Conservation (phyloP, 2,113 vertebrate genomes). For the Mola mola region DNA sequence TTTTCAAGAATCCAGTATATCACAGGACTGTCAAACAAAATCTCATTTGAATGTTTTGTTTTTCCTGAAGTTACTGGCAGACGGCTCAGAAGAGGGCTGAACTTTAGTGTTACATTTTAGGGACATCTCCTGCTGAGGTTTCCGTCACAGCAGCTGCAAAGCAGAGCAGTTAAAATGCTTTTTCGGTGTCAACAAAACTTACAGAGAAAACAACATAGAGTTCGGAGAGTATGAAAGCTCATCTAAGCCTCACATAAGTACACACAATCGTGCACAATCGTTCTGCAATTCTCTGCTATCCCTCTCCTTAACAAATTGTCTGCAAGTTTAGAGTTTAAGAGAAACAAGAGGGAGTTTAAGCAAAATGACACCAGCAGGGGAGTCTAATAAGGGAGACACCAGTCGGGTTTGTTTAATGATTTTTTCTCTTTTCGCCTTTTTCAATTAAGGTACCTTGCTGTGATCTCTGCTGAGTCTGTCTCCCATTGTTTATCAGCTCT, state of each 20-base stretch:
- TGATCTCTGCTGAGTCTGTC: slow-evolving; percentile 63
- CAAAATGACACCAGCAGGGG: slow-evolving; percentile 69
- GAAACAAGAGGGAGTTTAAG: slow-evolving; percentile 74
- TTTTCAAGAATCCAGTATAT: slow-evolving; percentile 32
- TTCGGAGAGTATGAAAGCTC: background rate
- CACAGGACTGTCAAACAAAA: slow-evolving; percentile 24
- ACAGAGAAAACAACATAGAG: slow-evolving; percentile 7
- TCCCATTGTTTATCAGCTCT: slow-evolving; percentile 25
- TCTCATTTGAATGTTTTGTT: slow-evolving; percentile 4
- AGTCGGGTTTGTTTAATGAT: slow-evolving; percentile 79
- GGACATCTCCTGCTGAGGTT: slow-evolving; percentile 16
- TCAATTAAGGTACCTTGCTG: slow-evolving; percentile 72
- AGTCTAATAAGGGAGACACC: slow-evolving; percentile 76
- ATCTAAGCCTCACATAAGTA: slow-evolving; percentile 8
- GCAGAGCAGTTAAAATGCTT: slow-evolving; percentile 30
- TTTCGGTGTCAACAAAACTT: slow-evolving; percentile 31
- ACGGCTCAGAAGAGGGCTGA: background rate
- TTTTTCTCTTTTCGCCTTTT: slow-evolving; percentile 70
- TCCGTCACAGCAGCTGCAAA: slow-evolving; percentile 21
- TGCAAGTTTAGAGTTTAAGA: slow-evolving; percentile 68
- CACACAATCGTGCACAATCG: slow-evolving; percentile 11
- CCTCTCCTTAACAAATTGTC: slow-evolving; percentile 66
- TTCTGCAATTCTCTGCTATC: slow-evolving; percentile 47
- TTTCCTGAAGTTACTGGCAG: slow-evolving; percentile 20
- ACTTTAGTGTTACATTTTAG: slow-evolving; percentile 19